Percentiles rank a stretch among this genome's conserved stretches.
These are phyloP conservation scores for Molorchus minor DNA, from an alignment of 2,888 invertebrate species.

Conservation along the genomic window DNA sequence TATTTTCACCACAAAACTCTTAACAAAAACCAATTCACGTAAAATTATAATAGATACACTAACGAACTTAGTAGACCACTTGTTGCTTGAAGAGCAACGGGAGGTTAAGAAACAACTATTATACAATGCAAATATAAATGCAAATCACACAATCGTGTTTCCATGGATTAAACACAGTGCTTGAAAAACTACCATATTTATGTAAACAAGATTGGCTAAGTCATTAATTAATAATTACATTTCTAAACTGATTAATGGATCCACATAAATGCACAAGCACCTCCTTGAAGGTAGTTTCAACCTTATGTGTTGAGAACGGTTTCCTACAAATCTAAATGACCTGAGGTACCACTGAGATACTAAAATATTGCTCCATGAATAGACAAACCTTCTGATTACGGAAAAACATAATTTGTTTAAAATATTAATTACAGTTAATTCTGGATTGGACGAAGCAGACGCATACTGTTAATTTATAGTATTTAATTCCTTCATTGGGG, in stretches of 20 bases:
- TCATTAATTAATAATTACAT: background rate
- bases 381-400: too few species aligned
- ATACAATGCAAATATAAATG: too few species aligned
- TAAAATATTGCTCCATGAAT: too few species aligned
- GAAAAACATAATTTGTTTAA: too few species aligned
- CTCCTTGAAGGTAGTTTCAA: background rate
- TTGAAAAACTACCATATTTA: background rate
- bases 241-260: background rate
- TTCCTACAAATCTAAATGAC: background rate
- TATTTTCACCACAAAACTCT: too few species aligned
- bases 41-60: too few species aligned
- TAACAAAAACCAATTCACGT: too few species aligned
- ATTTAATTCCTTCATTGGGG: too few species aligned
- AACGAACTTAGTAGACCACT: too few species aligned
- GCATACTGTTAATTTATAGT: too few species aligned
- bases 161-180: slow-evolving; percentile 1
- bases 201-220: background rate
- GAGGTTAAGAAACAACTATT: slow-evolving; percentile 5
- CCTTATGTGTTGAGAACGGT: background rate
- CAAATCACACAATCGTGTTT: slow-evolving; percentile 14
- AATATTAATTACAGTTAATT: too few species aligned
- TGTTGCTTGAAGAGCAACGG: slow-evolving; percentile 9
- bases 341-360: background rate
- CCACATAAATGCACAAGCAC: background rate
- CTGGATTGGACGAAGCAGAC: too few species aligned